Evolutionary conservation across 2,797 vertebrate genomes (phyloP).

Genomic region (Acanthiza pusilla): DNA sequence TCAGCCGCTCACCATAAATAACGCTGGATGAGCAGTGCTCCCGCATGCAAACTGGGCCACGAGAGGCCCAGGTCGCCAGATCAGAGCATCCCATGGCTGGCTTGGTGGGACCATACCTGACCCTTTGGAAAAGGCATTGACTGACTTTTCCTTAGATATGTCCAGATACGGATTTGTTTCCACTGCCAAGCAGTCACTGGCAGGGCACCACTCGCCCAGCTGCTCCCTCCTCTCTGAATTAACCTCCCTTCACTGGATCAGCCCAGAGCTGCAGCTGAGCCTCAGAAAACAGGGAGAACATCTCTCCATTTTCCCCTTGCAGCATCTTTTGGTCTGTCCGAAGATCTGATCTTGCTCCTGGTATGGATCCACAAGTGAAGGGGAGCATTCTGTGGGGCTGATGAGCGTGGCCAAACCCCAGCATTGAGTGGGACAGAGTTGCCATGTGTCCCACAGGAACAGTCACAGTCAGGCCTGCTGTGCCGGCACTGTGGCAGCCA

Average conservation of each 20-base stretch:
- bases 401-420: background rate
- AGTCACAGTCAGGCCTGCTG: background rate
- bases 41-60: background rate
- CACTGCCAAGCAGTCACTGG: background rate
- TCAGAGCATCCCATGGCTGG: background rate
- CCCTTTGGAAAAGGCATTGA: background rate
- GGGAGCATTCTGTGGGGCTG: background rate
- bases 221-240: background rate
- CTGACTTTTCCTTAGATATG: background rate
- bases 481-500: fast-evolving
- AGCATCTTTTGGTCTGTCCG: background rate
- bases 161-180: background rate
- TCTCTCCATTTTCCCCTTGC: background rate
- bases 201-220: background rate
- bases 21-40: background rate
- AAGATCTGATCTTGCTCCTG: background rate
- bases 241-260: background rate
- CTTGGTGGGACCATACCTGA: background rate
- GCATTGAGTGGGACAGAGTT: background rate
- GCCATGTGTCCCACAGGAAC: background rate
- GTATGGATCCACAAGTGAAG: background rate
- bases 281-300: background rate
- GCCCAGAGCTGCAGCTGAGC: background rate
- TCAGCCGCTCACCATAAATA: constrained; percentile 34
- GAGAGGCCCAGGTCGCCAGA: fast-evolving